Percentiles rank a stretch among this genome's conserved stretches.
Evolutionary conservation across 2,113 vertebrate species (phyloP).

Genomic region (Syngnathoides biaculeatus): DNA sequence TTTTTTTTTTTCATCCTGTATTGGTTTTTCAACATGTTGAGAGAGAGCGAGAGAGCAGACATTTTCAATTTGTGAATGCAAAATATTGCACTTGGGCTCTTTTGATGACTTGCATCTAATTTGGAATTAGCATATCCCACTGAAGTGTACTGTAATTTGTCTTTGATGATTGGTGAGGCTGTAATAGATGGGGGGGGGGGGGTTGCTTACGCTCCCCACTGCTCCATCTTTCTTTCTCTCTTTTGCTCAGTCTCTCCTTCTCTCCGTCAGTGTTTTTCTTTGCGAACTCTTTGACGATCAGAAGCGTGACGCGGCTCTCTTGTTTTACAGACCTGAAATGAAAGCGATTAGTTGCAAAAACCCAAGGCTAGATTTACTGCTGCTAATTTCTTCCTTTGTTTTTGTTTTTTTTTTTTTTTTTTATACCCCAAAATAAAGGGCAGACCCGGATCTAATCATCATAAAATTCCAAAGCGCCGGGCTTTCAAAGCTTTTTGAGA

Average conservation of each 20-base stretch:
- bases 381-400: slow-evolving; percentile 62
- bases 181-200: slow-evolving; percentile 73
- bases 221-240: slow-evolving; percentile 29
- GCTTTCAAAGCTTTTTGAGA: slow-evolving; percentile 63
- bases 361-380: slow-evolving; percentile 58
- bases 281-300: slow-evolving; percentile 57
- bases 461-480: slow-evolving; percentile 48
- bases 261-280: too few relatives aligned
- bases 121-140: slow-evolving; percentile 76
- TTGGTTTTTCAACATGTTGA: slow-evolving; percentile 57
- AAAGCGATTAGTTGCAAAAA: slow-evolving; percentile 66
- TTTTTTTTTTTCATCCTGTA: slow-evolving; percentile 31
- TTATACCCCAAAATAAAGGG: slow-evolving; percentile 36
- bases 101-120: slow-evolving; percentile 77
- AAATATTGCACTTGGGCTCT: slow-evolving; percentile 72
- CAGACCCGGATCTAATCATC: slow-evolving; percentile 54
- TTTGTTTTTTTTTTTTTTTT: slow-evolving; percentile 34
- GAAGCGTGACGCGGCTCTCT: slow-evolving; percentile 68
- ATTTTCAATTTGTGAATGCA: slow-evolving; percentile 69
- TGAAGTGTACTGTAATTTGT: slow-evolving; percentile 77
- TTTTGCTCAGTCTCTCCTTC: slow-evolving; percentile 14
- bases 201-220: slow-evolving; percentile 60
- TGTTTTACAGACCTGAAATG: slow-evolving; percentile 70
- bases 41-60: slow-evolving; percentile 63
- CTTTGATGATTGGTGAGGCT: slow-evolving; percentile 75